Percentiles rank a stretch among this genome's conserved stretches.
Conservation (phyloP, 2,113 vertebrate genomes). For the Cephalopholis sonnerati region DNA sequence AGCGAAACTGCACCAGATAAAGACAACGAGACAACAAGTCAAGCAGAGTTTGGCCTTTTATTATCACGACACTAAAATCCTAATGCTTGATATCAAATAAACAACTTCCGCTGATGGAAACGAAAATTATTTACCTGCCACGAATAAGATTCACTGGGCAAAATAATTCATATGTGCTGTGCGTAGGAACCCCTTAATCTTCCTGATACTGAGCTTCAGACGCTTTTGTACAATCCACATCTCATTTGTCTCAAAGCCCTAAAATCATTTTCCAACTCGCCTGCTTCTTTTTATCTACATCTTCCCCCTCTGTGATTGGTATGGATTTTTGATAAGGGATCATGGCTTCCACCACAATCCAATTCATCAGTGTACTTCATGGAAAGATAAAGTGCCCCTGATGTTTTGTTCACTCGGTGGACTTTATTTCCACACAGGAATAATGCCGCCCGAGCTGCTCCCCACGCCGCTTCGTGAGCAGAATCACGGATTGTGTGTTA, state of each 20-base stretch:
- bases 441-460: not conserved
- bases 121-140: constrained; percentile 1
- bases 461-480: constrained; percentile 10
- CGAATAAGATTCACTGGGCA: constrained; percentile 6
- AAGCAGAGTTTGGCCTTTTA: not conserved
- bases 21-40: not conserved
- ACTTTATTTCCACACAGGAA: constrained; percentile 55
- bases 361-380: constrained; percentile 55
- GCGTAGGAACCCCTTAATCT: constrained; percentile 19
- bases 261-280: constrained; percentile 40
- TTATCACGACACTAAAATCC: not conserved
- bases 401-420: constrained; percentile 57
- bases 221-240: constrained; percentile 11
- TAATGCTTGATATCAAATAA: constrained; percentile 17
- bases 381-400: constrained; percentile 52
- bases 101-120: not conserved
- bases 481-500: constrained; percentile 42
- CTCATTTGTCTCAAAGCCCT: constrained; percentile 36
- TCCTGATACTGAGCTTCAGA: constrained; percentile 30
- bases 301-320: constrained; percentile 47
- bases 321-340: constrained; percentile 67
- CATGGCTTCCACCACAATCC: constrained; percentile 45
- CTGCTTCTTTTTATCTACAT: constrained; percentile 47
- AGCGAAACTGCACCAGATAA: constrained; percentile 90
- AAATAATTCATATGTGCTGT: constrained; percentile 30